Evolutionary conservation across 2,113 vertebrate species (phyloP).

Genomic region (Calyptommatus sinebrachiatus): DNA sequence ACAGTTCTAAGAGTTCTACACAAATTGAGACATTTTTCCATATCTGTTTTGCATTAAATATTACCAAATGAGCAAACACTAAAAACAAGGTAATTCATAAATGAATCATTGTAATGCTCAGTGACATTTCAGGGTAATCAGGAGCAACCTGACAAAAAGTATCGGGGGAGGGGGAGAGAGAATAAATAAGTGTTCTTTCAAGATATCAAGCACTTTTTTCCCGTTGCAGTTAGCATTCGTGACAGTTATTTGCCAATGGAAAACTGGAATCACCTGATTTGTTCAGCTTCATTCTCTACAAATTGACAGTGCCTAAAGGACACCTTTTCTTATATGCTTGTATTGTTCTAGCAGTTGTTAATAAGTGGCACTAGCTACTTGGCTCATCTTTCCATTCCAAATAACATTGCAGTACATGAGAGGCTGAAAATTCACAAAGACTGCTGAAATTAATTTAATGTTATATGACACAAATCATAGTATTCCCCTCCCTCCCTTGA

Average conservation of each 20-base stretch:
- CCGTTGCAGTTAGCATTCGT: conserved; percentile 34
- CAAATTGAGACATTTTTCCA: neutral
- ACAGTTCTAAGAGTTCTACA: neutral
- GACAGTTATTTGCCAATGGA: conserved; percentile 16
- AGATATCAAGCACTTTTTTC: conserved; percentile 1
- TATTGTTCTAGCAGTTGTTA: conserved; percentile 8
- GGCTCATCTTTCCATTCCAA: conserved; percentile 1
- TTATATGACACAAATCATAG: no score
- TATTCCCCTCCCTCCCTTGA: no score
- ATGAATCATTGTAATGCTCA: conserved; percentile 12
- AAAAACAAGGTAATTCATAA: conserved; percentile 3
- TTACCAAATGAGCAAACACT: neutral
- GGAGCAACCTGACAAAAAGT: conserved; percentile 1
- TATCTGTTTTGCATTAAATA: neutral
- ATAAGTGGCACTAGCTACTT: conserved; percentile 17
- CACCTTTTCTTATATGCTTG: neutral
- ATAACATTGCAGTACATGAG: neutral
- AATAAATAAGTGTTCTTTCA: conserved; percentile 38
- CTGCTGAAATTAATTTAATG: neutral
- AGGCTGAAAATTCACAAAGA: neutral
- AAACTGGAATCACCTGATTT: neutral
- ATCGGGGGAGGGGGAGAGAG: conserved; percentile 3
- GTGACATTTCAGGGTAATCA: conserved; percentile 3
- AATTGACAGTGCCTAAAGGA: conserved; percentile 28
- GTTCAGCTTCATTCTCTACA: conserved; percentile 24